phyloP scores from a whole-genome alignment of 2,888 invertebrate species.

The Leptinotarsa peninsularis region DNA sequence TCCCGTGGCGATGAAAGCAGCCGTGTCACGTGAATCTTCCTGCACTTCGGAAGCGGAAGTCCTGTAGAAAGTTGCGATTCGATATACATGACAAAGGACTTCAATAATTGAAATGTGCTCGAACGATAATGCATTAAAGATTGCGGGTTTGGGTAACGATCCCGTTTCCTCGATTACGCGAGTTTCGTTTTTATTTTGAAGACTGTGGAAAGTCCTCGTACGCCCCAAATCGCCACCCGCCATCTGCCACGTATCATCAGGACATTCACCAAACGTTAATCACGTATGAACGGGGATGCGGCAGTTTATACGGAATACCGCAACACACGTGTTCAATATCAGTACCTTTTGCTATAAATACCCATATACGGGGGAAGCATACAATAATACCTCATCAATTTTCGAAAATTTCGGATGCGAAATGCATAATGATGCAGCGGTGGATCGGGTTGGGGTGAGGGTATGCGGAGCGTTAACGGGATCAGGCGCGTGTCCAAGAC shows the following conservation, averaged over 20 bases:
- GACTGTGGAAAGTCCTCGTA: not conserved
- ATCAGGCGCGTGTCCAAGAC: conserved; percentile 15
- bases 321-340: conserved; percentile 12
- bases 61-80: no score
- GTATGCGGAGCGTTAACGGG: not conserved
- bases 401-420: conserved; percentile 8
- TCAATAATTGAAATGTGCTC: no score
- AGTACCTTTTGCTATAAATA: conserved; percentile 9
- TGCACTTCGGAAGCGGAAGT: no score
- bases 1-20: no score
- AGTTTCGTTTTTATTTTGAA: not conserved
- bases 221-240: conserved; percentile 4
- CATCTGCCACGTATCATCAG: not conserved
- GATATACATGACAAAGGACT: no score
- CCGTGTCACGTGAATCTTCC: no score
- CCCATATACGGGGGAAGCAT: not conserved
- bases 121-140: no score
- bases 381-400: conserved; percentile 17
- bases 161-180: no score
- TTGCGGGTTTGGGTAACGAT: no score
- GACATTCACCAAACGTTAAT: conserved; percentile 13
- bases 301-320: conserved; percentile 6
- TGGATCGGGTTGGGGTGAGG: not conserved
- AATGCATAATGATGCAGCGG: not conserved
- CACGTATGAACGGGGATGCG: conserved; percentile 13